Evolutionary conservation across 1,140 invertebrate genomes (phyloP), one percentile per base, ranked within the genome.

Genomic region (Drosophila biarmipes): DNA sequence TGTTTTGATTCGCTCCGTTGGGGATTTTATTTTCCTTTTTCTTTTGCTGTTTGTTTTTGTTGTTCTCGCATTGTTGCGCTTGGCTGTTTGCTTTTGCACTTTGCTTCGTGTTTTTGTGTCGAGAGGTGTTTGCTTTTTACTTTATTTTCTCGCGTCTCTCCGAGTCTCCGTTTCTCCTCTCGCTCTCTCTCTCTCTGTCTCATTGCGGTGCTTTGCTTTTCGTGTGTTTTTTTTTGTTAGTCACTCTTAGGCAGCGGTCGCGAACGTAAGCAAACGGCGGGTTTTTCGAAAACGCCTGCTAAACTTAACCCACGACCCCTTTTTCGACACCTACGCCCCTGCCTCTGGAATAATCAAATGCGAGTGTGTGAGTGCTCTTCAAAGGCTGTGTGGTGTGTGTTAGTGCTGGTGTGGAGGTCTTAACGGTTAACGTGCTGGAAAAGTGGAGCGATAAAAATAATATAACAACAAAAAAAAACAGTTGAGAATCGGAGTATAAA

Each of bases 211-310:
- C 79, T 67, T 67, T 51, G 76, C 78, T 80, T 81, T 78, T 48
- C 14, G 14, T 55, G 43, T 38, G 8, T 49, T 49, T 48, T 46
- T 73, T 71, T 61, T 59, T 57, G 79, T 87, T 89, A 87, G 71
- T 87, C 79, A 89, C 85, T 87, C 84, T 84, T 87, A 80, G 84
- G 62, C 82, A 76, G 64, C 78, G 79, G 75, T 69, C 74, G 68
- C 81, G 78, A 78, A 66, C 78, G 81, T 81, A 71, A 78, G 68
- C 73, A 80, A 67, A 78, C 81, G 81, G 73, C 73, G 80, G 63
- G 76, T 53, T 69, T 49, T 40, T 31, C 8, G 8, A 37, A 66
- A 72, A 67, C 76, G 80, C 40, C 61, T 58, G 66, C 59, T 58
- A 17, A 77, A 59, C 56, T 58, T 43, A 77, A 59, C 53, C 67